Evolutionary conservation across 2,888 invertebrate species (phyloP).

Genomic region (Tetrapedia diversipes): DNA sequence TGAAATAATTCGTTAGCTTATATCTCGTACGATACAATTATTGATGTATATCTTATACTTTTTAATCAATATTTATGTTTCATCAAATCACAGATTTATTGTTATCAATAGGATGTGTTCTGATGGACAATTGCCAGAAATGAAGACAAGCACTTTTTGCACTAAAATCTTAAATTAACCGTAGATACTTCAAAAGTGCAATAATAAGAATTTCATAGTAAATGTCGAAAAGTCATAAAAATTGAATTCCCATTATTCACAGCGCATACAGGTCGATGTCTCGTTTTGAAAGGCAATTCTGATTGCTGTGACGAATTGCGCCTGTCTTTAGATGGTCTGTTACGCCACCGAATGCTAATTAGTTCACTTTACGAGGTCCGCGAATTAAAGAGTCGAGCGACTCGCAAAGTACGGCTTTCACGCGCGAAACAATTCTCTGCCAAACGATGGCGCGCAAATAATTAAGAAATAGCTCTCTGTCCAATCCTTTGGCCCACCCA

Average conservation of each 20-base stretch:
- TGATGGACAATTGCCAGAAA: no score
- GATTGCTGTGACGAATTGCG: conserved; percentile 52
- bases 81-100: no score
- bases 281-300: conserved; percentile 14
- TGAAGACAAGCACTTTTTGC: no score
- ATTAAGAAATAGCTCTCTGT: conserved; percentile 70
- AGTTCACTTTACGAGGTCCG: conserved; percentile 61
- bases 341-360: conserved; percentile 70
- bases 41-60: no score
- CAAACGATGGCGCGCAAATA: conserved; percentile 71
- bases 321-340: conserved; percentile 47
- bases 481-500: conserved; percentile 6
- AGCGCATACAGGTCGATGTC: not conserved
- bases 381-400: conserved; percentile 44
- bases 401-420: conserved; percentile 60
- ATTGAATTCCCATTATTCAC: not conserved
- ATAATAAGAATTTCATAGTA: no score
- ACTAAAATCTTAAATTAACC: no score
- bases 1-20: no score
- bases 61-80: no score
- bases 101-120: no score
- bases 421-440: conserved; percentile 63
- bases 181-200: no score
- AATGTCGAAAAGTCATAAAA: conserved; percentile 17
- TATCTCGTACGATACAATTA: no score